Conservation (phyloP, 2,797 vertebrate genomes). For the Scolopax rusticola region DNA sequence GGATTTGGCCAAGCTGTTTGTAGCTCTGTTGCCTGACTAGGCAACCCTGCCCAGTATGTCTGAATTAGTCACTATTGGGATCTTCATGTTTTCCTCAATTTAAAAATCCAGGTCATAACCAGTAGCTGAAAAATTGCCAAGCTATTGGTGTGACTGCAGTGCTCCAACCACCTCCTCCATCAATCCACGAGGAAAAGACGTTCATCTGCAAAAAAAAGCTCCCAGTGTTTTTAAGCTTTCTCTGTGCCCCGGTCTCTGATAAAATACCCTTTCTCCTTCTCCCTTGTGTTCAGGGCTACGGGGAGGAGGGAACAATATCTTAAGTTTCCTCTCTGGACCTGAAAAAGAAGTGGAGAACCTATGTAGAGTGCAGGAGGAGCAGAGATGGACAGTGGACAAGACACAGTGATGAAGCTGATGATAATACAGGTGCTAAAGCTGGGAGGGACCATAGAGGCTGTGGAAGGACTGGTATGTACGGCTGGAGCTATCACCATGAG, state of each 20-base stretch:
- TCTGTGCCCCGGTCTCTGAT: not conserved
- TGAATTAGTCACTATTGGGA: not conserved
- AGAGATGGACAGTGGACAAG: not conserved
- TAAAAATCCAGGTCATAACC: not conserved
- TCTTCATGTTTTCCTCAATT: not conserved
- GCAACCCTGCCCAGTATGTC: not conserved
- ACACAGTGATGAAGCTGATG: not conserved
- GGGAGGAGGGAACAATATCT: not conserved
- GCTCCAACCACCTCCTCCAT: not conserved
- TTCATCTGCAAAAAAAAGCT: not conserved
- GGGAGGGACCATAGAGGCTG: not conserved
- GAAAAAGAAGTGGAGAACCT: not conserved
- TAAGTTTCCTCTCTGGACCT: not conserved
- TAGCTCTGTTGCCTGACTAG: not conserved
- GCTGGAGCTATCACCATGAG: not conserved
- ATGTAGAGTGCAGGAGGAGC: not conserved
- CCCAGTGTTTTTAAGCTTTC: not conserved
- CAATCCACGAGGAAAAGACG: not conserved
- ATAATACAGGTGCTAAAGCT: not conserved
- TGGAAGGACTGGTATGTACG: not conserved
- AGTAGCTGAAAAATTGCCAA: not conserved
- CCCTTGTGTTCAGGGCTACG: not conserved
- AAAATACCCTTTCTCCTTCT: not conserved
- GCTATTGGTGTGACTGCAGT: not conserved
- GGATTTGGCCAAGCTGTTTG: not conserved